These are phyloP conservation scores for Timandra comae DNA, from an alignment of 2,888 invertebrate genomes.

Conservation along the genomic window DNA sequence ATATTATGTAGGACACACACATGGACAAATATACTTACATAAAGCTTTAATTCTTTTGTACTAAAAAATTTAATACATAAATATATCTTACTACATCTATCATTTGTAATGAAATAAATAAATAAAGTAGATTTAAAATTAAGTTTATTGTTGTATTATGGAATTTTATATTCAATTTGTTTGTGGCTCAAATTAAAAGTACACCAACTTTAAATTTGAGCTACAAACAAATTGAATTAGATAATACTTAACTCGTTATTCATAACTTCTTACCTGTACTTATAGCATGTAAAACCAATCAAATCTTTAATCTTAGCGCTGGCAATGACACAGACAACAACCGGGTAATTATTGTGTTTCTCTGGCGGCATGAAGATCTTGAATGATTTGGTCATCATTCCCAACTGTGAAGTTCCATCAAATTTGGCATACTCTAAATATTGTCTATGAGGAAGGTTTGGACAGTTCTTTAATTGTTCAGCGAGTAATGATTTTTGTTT, in stretches of 20 bases:
- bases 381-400: slow-evolving; percentile 87
- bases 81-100: too few species aligned
- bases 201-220: too few species aligned
- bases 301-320: slow-evolving; percentile 92
- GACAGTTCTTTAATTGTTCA: slow-evolving; percentile 85
- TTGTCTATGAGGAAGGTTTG: slow-evolving; percentile 87
- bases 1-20: slow-evolving; percentile 7
- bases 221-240: too few species aligned
- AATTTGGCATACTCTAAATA: slow-evolving; percentile 93
- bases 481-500: slow-evolving; percentile 80
- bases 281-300: slow-evolving; percentile 94
- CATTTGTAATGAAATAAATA: too few species aligned
- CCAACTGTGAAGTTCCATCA: slow-evolving; percentile 91
- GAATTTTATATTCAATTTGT: too few species aligned
- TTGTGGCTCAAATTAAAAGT: too few species aligned
- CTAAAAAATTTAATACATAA: too few species aligned
- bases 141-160: too few species aligned
- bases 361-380: slow-evolving; percentile 92
- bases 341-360: slow-evolving; percentile 88
- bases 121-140: too few species aligned
- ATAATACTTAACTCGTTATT: too few species aligned
- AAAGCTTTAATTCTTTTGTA: too few species aligned
- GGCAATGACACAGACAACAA: slow-evolving; percentile 87
- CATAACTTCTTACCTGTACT: slow-evolving; percentile 82
- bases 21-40: too few species aligned